phyloP scores from a whole-genome alignment of 2,888 invertebrate species.

The Ophion obscuratus region DNA sequence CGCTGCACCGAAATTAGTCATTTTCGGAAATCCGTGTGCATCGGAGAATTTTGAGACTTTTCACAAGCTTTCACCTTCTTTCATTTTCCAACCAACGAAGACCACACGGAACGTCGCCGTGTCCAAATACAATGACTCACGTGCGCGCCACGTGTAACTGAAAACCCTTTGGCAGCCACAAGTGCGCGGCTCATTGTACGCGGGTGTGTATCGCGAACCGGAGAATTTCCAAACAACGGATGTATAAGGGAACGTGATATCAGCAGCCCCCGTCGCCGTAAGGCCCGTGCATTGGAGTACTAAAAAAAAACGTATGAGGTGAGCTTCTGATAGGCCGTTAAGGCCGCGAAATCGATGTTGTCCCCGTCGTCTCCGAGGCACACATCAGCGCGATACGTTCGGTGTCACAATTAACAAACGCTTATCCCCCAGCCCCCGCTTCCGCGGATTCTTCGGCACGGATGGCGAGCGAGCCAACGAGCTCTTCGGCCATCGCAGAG shows the following conservation, averaged over 20 bases:
- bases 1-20: too few relatives aligned
- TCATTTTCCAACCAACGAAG: too few relatives aligned
- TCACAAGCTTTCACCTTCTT: not conserved
- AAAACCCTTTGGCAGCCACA: conserved; percentile 10
- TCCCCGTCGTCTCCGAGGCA: conserved; percentile 4
- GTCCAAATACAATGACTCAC: too few relatives aligned
- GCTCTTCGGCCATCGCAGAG: conserved; percentile 45
- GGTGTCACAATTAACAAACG: conserved; percentile 76
- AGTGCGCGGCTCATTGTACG: not conserved
- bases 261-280: conserved; percentile 72
- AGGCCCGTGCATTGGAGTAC: not conserved
- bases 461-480: conserved; percentile 2
- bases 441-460: not conserved
- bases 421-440: conserved; percentile 1
- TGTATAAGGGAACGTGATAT: conserved; percentile 77
- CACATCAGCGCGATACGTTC: conserved; percentile 2
- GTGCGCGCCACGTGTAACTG: not conserved
- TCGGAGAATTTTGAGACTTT: too few relatives aligned
- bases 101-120: too few relatives aligned
- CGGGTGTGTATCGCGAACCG: conserved; percentile 11
- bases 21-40: too few relatives aligned
- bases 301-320: not conserved
- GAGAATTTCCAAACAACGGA: conserved; percentile 74
- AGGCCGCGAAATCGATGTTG: conserved; percentile 5
- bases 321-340: conserved; percentile 8